Conservation (phyloP, 2,888 invertebrate species). For the Orgyia antiqua region DNA sequence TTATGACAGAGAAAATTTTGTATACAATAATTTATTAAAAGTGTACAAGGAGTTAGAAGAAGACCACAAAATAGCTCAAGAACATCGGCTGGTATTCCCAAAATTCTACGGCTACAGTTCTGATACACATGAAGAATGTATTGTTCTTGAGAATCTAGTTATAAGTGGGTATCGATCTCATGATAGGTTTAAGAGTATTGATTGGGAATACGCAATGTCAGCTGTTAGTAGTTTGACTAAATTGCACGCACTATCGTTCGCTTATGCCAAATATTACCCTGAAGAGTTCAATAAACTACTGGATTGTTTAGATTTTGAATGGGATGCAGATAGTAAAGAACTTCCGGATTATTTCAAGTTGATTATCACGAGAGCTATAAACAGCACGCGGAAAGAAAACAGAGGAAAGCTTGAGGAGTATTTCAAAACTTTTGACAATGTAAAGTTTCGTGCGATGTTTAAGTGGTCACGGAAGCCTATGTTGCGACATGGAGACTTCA, state of each 20-base stretch:
- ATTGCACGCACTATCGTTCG: slow-evolving; percentile 41
- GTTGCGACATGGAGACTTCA: too few relatives aligned
- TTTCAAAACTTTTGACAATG: not conserved
- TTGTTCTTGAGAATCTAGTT: slow-evolving; percentile 12
- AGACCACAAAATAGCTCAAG: slow-evolving; percentile 4
- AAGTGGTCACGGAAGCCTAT: too few relatives aligned
- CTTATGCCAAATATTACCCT: slow-evolving; percentile 32
- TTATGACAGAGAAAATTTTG: too few relatives aligned
- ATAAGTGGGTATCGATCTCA: slow-evolving; percentile 20
- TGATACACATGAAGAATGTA: slow-evolving; percentile 6
- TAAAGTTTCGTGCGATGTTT: not conserved
- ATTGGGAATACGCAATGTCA: slow-evolving; percentile 17
- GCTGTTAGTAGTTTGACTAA: slow-evolving; percentile 16
- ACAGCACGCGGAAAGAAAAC: not conserved
- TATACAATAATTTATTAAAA: slow-evolving; percentile 6
- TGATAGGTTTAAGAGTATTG: slow-evolving; percentile 23
- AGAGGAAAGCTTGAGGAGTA: not conserved
- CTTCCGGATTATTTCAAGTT: not conserved
- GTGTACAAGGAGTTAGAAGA: slow-evolving; percentile 6
- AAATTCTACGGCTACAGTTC: slow-evolving; percentile 9
- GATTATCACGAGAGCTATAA: not conserved
- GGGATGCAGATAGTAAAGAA: slow-evolving; percentile 3
- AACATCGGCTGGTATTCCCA: slow-evolving; percentile 6
- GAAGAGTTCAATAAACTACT: slow-evolving; percentile 20
- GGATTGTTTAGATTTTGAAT: not conserved